Evolutionary conservation across 2,888 invertebrate species (phyloP).

Genomic region (Rotaria macrura): DNA sequence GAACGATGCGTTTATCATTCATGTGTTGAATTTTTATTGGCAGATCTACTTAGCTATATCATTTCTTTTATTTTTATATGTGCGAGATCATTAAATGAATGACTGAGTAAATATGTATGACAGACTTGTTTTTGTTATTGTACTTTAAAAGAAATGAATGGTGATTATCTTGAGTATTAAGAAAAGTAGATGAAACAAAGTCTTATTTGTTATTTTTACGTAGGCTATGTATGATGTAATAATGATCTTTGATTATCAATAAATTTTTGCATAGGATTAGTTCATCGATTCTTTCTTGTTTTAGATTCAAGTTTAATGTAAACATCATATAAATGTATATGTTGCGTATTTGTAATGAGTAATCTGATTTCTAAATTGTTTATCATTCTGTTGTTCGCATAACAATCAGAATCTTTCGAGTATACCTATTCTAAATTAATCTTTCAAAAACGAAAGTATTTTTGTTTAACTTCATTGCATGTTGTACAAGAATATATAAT

Average conservation of each 20-base stretch:
- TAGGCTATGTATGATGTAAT: neutral
- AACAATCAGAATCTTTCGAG: too few relatives aligned
- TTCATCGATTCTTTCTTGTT: neutral
- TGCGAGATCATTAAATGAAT: neutral
- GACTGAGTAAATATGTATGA: neutral
- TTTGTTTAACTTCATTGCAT: too few relatives aligned
- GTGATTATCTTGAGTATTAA: neutral
- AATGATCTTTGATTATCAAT: neutral
- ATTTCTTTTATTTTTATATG: neutral
- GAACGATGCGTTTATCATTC: neutral
- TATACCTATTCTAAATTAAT: too few relatives aligned
- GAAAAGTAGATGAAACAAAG: neutral
- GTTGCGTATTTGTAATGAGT: neutral
- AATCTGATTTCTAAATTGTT: too few relatives aligned
- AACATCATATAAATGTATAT: neutral
- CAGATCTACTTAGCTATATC: too few relatives aligned
- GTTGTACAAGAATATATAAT: too few relatives aligned
- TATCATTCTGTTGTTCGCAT: too few relatives aligned
- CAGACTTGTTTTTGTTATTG: neutral
- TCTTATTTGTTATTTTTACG: neutral
- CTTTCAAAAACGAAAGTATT: too few relatives aligned
- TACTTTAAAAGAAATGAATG: neutral
- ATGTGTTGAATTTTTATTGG: neutral
- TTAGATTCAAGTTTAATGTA: neutral
- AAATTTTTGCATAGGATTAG: neutral